Evolutionary conservation across 53 echinoderm and acorn worm genomes (phyloP), one percentile per base, ranked within the genome.

Genomic region (Holothuria leucospilota): DNA sequence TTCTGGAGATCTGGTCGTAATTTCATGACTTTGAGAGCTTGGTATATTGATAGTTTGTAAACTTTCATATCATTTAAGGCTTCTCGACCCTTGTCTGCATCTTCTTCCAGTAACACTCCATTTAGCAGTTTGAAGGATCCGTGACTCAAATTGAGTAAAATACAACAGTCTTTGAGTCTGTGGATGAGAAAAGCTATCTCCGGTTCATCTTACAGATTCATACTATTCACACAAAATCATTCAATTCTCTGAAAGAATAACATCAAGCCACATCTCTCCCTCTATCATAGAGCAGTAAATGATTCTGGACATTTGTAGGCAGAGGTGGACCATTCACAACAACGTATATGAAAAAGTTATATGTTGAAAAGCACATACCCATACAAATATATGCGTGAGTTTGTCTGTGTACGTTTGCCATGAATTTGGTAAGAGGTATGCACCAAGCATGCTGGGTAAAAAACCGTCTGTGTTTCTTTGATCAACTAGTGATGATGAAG

Each of bases 91-190:
- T 52, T 68, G 8, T 52, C 51, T 58, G 42, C 38, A 20, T 67
- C 69, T 69, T 69, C 85, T 5, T 52, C 51, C 69, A 42, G 46
- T 14, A 78, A 24, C 13, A 78, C 28, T 8, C 13, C 58, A 16
- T 59, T 16, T 24, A 78, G 79, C 51, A 78, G 79, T 24, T 78
- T 78, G 5, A 59, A 53, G 14, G 79, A 53, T 78, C 79, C 79
- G 21, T 58, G 49, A 13, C 16, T 58, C 13, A 78, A 52, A 52
- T 58, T 78, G 53, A 78, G 58, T 20, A 78, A 60, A 53, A 23
- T 78, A 28, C 30, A 78, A 10, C 58, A 29, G 30, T 78, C 79
- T 29, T 78, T 78, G 79, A 78, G 56, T 24, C 79, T 78, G 26
- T 11, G 52, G 51, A 39, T 12, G 68, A 67, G 34, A 67, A 21